Evolutionary conservation across 2,797 vertebrate genomes (phyloP).

Genomic region (Eurystomus glaucurus): DNA sequence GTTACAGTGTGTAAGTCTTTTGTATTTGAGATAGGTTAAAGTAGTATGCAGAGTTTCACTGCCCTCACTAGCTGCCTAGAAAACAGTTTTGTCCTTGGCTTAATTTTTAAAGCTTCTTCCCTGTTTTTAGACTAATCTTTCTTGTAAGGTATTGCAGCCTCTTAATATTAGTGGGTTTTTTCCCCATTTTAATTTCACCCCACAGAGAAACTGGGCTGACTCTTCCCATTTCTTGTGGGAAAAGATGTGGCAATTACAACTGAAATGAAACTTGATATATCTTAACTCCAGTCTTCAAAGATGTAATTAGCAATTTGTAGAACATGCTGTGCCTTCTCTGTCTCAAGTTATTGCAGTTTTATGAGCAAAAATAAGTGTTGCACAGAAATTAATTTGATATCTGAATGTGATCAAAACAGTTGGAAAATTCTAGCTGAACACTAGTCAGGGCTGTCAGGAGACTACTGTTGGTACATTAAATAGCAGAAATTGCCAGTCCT

Average conservation of each 20-base stretch:
- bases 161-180: neutral
- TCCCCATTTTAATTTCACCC: neutral
- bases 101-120: neutral
- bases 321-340: neutral
- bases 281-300: neutral
- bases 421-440: neutral
- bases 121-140: neutral
- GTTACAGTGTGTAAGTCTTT: neutral
- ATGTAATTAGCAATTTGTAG: neutral
- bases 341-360: neutral
- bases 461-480: neutral
- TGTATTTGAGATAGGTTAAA: neutral
- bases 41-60: neutral
- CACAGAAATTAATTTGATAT: neutral
- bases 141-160: neutral
- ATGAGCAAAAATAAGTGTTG: neutral
- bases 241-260: neutral
- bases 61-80: neutral
- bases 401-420: neutral
- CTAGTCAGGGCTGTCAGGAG: neutral
- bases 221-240: neutral
- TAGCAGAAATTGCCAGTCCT: neutral
- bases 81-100: neutral
- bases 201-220: neutral
- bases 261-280: neutral